phyloP scores from a whole-genome alignment of 1,140 invertebrate genomes.

The Leguminivora glycinivorella region DNA sequence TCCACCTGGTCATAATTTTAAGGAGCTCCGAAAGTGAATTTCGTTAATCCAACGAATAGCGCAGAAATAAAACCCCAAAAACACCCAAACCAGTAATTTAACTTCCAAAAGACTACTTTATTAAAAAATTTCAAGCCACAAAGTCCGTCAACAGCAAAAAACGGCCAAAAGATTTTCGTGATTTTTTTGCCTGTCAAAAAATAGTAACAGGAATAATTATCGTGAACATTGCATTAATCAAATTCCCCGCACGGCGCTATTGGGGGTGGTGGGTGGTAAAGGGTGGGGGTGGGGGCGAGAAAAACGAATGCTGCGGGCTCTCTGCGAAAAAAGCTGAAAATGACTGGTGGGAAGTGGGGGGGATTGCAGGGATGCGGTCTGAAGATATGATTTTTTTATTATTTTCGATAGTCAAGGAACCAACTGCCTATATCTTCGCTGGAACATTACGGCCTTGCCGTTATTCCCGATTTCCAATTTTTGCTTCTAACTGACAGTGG shows the following conservation, averaged over 20 bases:
- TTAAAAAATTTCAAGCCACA: neutral
- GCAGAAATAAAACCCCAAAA: neutral
- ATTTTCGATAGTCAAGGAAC: no score
- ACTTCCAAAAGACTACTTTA: slow-evolving; percentile 5
- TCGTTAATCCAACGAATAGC: neutral
- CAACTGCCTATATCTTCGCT: no score
- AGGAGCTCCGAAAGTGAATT: no score
- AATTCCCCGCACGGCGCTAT: slow-evolving; percentile 71
- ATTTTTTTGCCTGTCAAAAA: slow-evolving; percentile 71
- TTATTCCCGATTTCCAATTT: no score
- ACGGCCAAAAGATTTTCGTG: neutral
- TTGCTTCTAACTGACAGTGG: no score
- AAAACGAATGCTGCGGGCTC: slow-evolving; percentile 69
- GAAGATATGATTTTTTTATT: slow-evolving; percentile 29
- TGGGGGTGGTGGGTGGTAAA: slow-evolving; percentile 40
- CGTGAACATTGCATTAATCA: slow-evolving; percentile 78
- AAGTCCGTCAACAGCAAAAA: slow-evolving; percentile 12
- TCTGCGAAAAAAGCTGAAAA: slow-evolving; percentile 70
- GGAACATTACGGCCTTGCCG: no score
- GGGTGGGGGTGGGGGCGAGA: slow-evolving; percentile 40
- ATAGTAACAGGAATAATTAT: slow-evolving; percentile 78
- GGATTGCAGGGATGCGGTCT: slow-evolving; percentile 36
- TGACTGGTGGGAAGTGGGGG: slow-evolving; percentile 37
- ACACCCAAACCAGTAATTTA: neutral
- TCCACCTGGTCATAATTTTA: no score